Base-by-base conservation (phyloP, 2,888 invertebrate species). In the Lucinisca nassula region DNA sequence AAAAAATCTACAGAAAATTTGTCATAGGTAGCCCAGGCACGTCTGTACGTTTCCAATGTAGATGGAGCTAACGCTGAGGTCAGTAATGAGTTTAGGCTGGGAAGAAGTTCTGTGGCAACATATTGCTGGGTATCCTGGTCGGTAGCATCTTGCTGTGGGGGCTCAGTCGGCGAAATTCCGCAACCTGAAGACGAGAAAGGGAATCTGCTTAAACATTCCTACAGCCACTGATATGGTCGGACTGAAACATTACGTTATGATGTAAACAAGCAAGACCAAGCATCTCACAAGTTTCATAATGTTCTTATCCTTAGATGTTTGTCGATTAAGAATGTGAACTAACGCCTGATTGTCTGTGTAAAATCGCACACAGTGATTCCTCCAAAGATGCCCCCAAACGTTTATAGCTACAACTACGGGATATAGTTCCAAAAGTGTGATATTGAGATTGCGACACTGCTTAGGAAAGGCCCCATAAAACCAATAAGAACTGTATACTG, bases 281-380 rank as follows among this genome's bases (percentile, higher is more conserved):
- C 55, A 55, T n/a, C 55, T 55, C 24, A 55, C 55, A 8, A 55
- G 55, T n/a, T n/a, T 55, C 61, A 61, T 61, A 6, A 61, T 61
- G 6, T 61, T 6, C 61, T 61, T 61, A 17, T 61, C 61, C 17
- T 61, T 61, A 8, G 61, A 61, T 10, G 61, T 61, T 27, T 30
- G 27, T 4, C 61, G 61, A 30, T 61, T 61, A 8, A 61, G 61
- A 27, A 61, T 61, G 30, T 27, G 17, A 3, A 61, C 61, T 21
- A 61, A 61, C 3, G 61, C 61, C 6, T 27, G 30, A 21, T 86
- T 86, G 40, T 82, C 82, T 32, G 86, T 82, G 55, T 55, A 61
- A 61, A 21, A 61, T 30, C 61, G 27, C 61, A 61, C 61, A 61
- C 61, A 61, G 17, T 61, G 61, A 30, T 61, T 61, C 17, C 30